Evolutionary conservation across 2,888 invertebrate genomes (phyloP), one percentile per base, ranked within the genome.

Genomic region (Rhyacophila evoluta): DNA sequence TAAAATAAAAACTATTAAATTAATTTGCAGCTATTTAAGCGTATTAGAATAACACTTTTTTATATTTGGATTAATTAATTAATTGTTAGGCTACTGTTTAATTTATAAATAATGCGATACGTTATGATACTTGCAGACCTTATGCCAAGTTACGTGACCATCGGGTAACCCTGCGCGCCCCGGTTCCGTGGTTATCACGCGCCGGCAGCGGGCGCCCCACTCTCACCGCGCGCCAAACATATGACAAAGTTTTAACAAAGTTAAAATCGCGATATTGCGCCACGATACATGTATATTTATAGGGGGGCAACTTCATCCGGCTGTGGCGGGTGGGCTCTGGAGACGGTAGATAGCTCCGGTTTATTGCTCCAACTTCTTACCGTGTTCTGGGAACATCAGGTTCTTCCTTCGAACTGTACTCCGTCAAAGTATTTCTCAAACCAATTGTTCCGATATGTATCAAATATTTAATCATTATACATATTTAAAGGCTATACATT

Each of bases 201-300:
- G 55, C 55, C 8, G 19, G 55, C 69, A 33, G 69, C 27, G 69
- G n/a, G 8, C 28, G 27, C n/a, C 33, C 69, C 15, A 19, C 55
- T 2, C 19, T 2, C 6, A 15, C 55, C 15, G 15, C 55, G 55
- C 74, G 68, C 38, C 75, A 39, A 41, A 73, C 76, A 79, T 74
- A 75, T 79, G 79, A 79, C 79, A 70, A 79, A 79, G 37, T 79
- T 79, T 77, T 36, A 79, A 77, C 79, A 77, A 79, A 79, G 77
- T 79, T 79, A 55, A 79, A 77, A 79, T 79, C 79, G 79, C 79
- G 79, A 79, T 79, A 79, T 77, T 74, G 77, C 77, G 39, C 73
- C 70, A 41, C 70, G 74, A 68, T 78, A 77, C 72, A 77, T 73
- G 70, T 75, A 41, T 75, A 75, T 75, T 38, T 70, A 70, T 70